These are phyloP conservation scores for Casuarius casuarius DNA, from an alignment of 2,113 vertebrate species.

Conservation along the genomic window DNA sequence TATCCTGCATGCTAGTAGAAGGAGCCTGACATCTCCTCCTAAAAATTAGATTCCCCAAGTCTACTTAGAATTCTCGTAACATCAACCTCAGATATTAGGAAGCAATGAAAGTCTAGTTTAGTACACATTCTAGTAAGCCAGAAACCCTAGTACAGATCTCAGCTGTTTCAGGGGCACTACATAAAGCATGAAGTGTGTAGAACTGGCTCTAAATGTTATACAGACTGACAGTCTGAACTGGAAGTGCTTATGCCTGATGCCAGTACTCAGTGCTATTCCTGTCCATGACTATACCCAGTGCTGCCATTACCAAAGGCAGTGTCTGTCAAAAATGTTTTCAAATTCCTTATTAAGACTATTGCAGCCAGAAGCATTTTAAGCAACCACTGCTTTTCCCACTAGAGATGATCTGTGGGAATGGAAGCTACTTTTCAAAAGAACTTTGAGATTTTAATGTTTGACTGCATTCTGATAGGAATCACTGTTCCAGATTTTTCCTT, in stretches of 20 bases:
- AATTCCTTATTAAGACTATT: constrained; percentile 42
- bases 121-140: not conserved
- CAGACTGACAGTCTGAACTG: constrained; percentile 3
- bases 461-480: not conserved
- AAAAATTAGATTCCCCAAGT: not conserved
- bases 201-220: not conserved
- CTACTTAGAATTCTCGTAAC: not conserved
- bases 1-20: not conserved
- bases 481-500: constrained; percentile 5
- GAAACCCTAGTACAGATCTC: not conserved
- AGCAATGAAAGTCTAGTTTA: not conserved
- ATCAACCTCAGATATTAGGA: not conserved
- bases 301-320: constrained; percentile 19
- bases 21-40: not conserved
- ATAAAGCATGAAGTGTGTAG: not conserved
- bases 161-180: not conserved
- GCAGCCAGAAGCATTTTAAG: constrained; percentile 60
- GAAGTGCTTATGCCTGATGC: constrained; percentile 17
- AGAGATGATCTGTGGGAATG: not conserved
- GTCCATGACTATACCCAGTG: constrained; percentile 38
- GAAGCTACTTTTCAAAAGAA: constrained; percentile 5
- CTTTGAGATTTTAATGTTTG: not conserved
- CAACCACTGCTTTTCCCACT: not conserved
- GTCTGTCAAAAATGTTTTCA: constrained; percentile 42
- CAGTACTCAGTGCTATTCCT: constrained; percentile 57